Conservation (phyloP, 30 jellyfish, hydroid and myxozoan genomes). For the Aurelia coerulea region DNA sequence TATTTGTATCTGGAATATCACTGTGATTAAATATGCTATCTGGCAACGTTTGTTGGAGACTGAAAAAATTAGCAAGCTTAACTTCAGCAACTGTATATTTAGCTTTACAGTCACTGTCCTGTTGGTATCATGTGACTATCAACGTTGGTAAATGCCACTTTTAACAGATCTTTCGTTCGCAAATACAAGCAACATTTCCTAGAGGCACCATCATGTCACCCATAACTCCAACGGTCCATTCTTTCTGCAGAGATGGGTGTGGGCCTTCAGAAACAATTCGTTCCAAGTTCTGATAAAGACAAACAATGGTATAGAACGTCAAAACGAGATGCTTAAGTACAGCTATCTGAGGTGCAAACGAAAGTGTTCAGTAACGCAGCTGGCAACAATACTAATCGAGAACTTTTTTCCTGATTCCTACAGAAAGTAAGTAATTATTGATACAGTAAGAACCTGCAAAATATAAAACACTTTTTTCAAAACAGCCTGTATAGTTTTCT, state of each 20-base stretch:
- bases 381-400: conserved; percentile 10
- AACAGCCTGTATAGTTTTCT: too few species aligned
- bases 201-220: background rate
- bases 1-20: too few species aligned
- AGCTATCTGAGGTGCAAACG: conserved; percentile 31
- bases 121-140: background rate
- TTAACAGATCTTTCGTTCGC: background rate
- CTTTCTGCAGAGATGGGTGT: conserved; percentile 44
- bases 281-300: conserved; percentile 33
- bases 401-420: conserved; percentile 13
- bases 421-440: background rate
- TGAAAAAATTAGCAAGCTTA: background rate
- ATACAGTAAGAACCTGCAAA: background rate
- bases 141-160: background rate
- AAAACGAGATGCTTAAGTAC: conserved; percentile 32
- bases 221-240: background rate
- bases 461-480: too few species aligned
- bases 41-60: background rate
- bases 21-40: too few species aligned
- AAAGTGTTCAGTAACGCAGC: conserved; percentile 20
- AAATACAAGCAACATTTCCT: background rate
- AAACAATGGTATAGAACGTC: conserved; percentile 55
- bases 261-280: conserved; percentile 24
- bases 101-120: background rate
- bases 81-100: background rate